phyloP scores from a whole-genome alignment of 2,888 invertebrate species.

The Baronia brevicornis region DNA sequence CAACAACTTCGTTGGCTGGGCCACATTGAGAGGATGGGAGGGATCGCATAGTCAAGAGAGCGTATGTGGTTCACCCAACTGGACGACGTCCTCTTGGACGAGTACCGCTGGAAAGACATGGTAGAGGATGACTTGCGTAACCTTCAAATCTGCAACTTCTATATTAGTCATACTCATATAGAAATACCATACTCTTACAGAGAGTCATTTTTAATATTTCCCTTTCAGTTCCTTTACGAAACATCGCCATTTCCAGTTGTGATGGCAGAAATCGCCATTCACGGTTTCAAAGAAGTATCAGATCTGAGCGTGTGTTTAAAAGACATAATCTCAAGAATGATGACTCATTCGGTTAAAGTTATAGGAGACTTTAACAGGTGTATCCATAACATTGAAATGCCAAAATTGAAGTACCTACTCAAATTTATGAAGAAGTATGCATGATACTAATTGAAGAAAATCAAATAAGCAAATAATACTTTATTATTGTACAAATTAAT shows the following conservation, averaged over 20 bases:
- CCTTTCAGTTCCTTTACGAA: constrained; percentile 62
- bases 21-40: too few species aligned
- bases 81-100: too few species aligned
- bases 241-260: constrained; percentile 69
- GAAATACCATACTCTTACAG: too few species aligned
- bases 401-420: constrained; percentile 62
- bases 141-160: too few species aligned
- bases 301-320: constrained; percentile 66
- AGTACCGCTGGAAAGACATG: too few species aligned
- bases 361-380: constrained; percentile 69
- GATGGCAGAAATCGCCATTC: constrained; percentile 67
- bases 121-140: too few species aligned
- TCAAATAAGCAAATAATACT: neutral
- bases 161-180: too few species aligned
- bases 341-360: constrained; percentile 68
- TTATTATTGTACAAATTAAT: constrained; percentile 11
- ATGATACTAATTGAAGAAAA: constrained; percentile 21
- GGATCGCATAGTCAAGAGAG: too few species aligned
- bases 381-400: constrained; percentile 70
- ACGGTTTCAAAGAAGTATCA: constrained; percentile 68
- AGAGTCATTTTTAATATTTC: constrained; percentile 17
- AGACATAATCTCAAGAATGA: constrained; percentile 67
- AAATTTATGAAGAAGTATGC: constrained; percentile 72
- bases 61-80: too few species aligned
- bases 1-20: too few species aligned